phyloP scores from a whole-genome alignment of 1,140 invertebrate species.

The Leptopilina clavipes region DNA sequence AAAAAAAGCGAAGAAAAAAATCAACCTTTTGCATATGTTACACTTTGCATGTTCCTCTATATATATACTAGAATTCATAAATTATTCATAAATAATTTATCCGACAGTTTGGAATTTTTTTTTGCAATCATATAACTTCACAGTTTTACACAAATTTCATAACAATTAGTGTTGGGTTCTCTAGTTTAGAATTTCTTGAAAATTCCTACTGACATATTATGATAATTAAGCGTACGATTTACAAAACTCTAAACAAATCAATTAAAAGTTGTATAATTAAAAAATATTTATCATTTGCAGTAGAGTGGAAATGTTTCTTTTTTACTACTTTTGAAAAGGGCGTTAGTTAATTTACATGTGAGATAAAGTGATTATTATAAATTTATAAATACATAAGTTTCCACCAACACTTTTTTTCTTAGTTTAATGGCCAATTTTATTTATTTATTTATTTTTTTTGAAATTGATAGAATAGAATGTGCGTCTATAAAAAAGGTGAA shows the following conservation, averaged over 20 bases:
- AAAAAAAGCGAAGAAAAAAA: background rate
- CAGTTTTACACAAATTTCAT: slow-evolving; percentile 27
- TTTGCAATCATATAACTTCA: background rate
- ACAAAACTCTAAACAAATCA: slow-evolving; percentile 9
- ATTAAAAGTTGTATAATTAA: background rate
- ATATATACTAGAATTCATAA: slow-evolving; percentile 5
- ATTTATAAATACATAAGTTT: slow-evolving; percentile 14
- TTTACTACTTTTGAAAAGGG: background rate
- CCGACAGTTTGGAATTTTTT: slow-evolving; percentile 13
- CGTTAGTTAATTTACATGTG: background rate
- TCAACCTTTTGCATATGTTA: background rate
- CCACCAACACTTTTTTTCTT: background rate
- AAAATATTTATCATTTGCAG: background rate
- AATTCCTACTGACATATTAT: slow-evolving; percentile 1
- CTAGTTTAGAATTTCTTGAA: background rate
- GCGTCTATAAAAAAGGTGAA: slow-evolving; percentile 1
- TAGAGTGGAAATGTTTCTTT: background rate
- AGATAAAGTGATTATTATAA: background rate
- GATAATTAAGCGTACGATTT: background rate
- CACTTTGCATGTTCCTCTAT: slow-evolving; percentile 1
- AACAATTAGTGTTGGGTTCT: background rate
- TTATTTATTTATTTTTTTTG: background rate
- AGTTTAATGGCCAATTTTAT: background rate
- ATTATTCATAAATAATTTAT: slow-evolving; percentile 34
- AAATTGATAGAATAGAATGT: slow-evolving; percentile 24